Conservation (phyloP, 1,140 invertebrate species). For the Musca vetustissima region DNA sequence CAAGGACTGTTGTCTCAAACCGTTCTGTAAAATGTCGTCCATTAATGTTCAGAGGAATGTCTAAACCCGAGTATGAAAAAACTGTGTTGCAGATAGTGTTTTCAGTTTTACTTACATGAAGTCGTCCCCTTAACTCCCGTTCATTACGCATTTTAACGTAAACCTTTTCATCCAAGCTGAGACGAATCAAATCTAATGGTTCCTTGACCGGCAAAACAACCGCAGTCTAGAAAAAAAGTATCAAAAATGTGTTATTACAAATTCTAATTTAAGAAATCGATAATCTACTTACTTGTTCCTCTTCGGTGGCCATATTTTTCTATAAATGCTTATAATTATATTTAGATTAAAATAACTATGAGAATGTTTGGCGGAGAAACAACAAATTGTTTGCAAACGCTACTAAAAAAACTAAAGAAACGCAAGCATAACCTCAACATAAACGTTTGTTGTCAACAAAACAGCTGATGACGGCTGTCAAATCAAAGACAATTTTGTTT, state of each 20-base stretch:
- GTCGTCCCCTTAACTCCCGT: conserved; percentile 86
- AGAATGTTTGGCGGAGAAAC: not conserved
- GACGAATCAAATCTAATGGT: conserved; percentile 91
- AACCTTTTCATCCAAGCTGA: conserved; percentile 96
- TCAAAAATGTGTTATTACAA: conserved; percentile 12
- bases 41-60: too few relatives aligned
- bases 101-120: conserved; percentile 74
- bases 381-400: conserved; percentile 4
- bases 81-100: too few relatives aligned
- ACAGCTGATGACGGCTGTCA: too few relatives aligned
- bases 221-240: conserved; percentile 57
- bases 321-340: conserved; percentile 25
- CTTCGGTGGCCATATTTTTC: conserved; percentile 45
- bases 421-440: conserved; percentile 6
- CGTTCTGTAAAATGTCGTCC: too few relatives aligned
- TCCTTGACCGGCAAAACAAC: conserved; percentile 88
- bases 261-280: not conserved
- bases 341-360: not conserved
- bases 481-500: too few relatives aligned
- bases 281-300: conserved; percentile 43
- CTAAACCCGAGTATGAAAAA: too few relatives aligned
- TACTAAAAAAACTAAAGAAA: too few relatives aligned
- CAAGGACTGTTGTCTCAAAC: too few relatives aligned
- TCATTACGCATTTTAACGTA: conserved; percentile 99
- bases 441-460: not conserved